Percentiles rank a stretch among this genome's conserved stretches.
Evolutionary conservation across 1,140 invertebrate species (phyloP).

Genomic region (Cyrtorhinus lividipennis): DNA sequence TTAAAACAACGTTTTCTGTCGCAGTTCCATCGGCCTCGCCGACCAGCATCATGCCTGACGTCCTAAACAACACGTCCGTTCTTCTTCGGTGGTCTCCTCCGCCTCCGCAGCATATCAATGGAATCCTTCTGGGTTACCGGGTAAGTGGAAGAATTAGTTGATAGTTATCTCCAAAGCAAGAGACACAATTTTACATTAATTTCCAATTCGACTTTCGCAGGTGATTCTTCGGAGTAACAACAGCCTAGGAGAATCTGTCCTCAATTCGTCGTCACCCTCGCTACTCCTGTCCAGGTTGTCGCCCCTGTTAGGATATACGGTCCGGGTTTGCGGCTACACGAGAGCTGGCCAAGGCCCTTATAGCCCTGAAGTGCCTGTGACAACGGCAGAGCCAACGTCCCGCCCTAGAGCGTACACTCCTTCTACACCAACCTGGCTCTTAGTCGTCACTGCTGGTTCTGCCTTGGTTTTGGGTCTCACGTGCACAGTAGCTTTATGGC

Average conservation of each 20-base stretch:
- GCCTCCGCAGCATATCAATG: constrained; percentile 60
- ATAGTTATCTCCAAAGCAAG: not conserved
- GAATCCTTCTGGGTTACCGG: constrained; percentile 64
- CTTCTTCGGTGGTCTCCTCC: constrained; percentile 67
- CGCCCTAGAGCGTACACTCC: constrained; percentile 18
- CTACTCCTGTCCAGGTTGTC: constrained; percentile 56
- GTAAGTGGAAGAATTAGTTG: constrained; percentile 32
- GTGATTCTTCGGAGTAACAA: constrained; percentile 42
- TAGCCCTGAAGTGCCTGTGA: constrained; percentile 30
- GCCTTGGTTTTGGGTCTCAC: constrained; percentile 48
- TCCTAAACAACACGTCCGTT: constrained; percentile 64
- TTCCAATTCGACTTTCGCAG: constrained; percentile 26
- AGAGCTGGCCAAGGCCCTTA: constrained; percentile 51
- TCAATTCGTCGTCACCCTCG: constrained; percentile 54
- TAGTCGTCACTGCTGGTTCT: constrained; percentile 53
- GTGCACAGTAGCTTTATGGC: constrained; percentile 40
- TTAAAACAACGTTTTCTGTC: constrained; percentile 21
- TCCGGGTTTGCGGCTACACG: constrained; percentile 57
- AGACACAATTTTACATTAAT: not conserved
- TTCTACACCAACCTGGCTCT: constrained; percentile 53
- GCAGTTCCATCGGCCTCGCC: constrained; percentile 61
- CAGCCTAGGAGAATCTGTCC: constrained; percentile 48
- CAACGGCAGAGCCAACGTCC: not conserved
- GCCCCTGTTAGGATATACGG: constrained; percentile 48
- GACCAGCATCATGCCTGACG: constrained; percentile 59